Percentiles rank a stretch among this genome's conserved stretches.
These are phyloP conservation scores for Monochamus alternatus DNA, from an alignment of 2,888 invertebrate genomes.

Conservation along the genomic window DNA sequence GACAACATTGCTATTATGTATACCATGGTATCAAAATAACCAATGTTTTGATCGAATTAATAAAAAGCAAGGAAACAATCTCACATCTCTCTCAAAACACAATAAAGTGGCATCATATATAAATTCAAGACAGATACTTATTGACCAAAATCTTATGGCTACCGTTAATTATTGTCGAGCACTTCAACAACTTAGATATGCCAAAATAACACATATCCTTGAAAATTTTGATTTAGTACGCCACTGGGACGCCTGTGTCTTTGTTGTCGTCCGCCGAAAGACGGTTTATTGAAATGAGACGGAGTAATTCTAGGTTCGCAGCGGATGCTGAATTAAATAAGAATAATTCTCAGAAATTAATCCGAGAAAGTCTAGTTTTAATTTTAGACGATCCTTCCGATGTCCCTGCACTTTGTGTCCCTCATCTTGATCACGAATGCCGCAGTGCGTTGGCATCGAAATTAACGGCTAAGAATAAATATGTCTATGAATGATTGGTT, in stretches of 20 bases:
- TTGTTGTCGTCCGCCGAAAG: constrained; percentile 29
- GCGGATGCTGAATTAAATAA: constrained; percentile 67
- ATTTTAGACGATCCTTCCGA: constrained; percentile 69
- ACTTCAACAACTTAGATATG: too few species aligned
- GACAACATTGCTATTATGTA: too few species aligned
- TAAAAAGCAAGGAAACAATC: too few species aligned
- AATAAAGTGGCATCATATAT: too few species aligned
- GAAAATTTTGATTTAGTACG: background rate
- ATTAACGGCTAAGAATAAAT: background rate
- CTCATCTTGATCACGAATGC: constrained; percentile 55
- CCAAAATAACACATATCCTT: too few species aligned
- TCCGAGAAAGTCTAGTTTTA: constrained; percentile 69
- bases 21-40: too few species aligned
- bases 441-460: constrained; percentile 26
- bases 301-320: constrained; percentile 55
- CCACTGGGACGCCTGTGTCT: constrained; percentile 14
- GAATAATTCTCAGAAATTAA: constrained; percentile 71
- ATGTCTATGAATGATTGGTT: too few species aligned
- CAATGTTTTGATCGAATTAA: too few species aligned
- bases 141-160: too few species aligned
- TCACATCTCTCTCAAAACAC: too few species aligned
- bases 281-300: constrained; percentile 51
- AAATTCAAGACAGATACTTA: too few species aligned
- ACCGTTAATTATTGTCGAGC: too few species aligned
- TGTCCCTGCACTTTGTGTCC: constrained; percentile 62